These are phyloP conservation scores for Megaleporinus macrocephalus DNA, from an alignment of 2,113 vertebrate genomes.

Conservation along the genomic window DNA sequence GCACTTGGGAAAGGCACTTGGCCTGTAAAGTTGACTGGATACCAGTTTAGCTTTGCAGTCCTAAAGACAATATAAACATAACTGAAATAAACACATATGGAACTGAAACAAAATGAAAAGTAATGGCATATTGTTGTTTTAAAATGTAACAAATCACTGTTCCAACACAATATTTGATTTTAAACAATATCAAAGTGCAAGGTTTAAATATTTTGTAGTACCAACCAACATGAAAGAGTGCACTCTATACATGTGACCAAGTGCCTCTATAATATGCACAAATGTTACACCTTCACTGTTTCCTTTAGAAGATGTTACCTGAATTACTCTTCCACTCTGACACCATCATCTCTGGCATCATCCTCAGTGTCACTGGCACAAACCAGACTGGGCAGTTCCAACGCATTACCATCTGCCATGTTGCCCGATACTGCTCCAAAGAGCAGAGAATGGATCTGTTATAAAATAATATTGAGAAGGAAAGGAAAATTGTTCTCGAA, in stretches of 20 bases:
- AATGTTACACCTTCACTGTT: neutral
- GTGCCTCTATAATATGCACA: neutral
- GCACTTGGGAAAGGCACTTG: neutral
- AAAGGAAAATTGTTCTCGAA: neutral
- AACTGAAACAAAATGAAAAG: neutral
- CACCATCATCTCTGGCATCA: constrained; percentile 50
- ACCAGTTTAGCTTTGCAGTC: no score
- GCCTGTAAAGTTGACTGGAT: no score
- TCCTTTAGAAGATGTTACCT: constrained; percentile 4
- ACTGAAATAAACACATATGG: neutral
- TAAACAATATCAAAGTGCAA: no score
- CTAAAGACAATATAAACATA: neutral
- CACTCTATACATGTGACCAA: no score
- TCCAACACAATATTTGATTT: neutral
- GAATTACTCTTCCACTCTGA: constrained; percentile 31
- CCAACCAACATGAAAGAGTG: neutral
- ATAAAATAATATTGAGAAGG: neutral
- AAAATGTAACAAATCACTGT: neutral
- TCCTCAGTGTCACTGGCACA: constrained; percentile 83
- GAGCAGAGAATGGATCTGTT: constrained; percentile 85
- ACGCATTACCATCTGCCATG: constrained; percentile 40
- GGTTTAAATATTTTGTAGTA: neutral
- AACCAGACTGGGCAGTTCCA: constrained; percentile 71
- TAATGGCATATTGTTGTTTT: neutral
- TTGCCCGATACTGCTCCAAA: constrained; percentile 82